Conservation (phyloP, 64 coral and sea anemone species). For the Pocillopora damicornis region DNA sequence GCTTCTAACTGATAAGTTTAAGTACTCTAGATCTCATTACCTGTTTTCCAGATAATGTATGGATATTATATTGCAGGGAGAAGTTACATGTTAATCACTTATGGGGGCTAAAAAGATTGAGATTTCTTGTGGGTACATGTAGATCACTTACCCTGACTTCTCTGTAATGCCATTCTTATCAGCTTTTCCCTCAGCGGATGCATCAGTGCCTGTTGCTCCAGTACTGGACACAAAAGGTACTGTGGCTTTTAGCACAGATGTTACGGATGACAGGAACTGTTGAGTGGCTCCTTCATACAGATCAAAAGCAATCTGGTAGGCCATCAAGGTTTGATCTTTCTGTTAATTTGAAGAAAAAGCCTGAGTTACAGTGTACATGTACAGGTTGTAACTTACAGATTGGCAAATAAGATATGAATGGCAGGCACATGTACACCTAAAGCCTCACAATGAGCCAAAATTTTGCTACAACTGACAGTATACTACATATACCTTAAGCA, state of each 20-base stretch:
- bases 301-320: slow-evolving; percentile 99
- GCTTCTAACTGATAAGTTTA: too few relatives aligned
- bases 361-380: neutral
- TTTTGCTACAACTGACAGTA: too few relatives aligned
- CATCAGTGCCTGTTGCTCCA: slow-evolving; percentile 33
- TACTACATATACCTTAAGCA: too few relatives aligned
- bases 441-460: too few relatives aligned
- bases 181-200: slow-evolving; percentile 47
- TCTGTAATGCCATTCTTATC: slow-evolving; percentile 52
- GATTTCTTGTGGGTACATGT: too few relatives aligned
- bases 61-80: neutral
- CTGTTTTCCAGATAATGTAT: too few relatives aligned
- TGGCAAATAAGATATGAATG: neutral
- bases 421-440: too few relatives aligned
- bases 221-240: slow-evolving; percentile 80
- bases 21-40: too few relatives aligned
- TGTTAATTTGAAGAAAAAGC: slow-evolving; percentile 20
- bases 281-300: slow-evolving; percentile 97
- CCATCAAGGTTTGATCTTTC: slow-evolving; percentile 99
- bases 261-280: slow-evolving; percentile 89
- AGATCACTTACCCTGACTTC: neutral
- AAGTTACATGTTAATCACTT: too few relatives aligned
- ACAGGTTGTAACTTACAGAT: too few relatives aligned
- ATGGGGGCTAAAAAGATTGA: too few relatives aligned
- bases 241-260: slow-evolving; percentile 67